Conservation (phyloP, 2,113 vertebrate genomes). For the Xenopus tropicalis region UCB_Xtro_10.0 CM004446.2:53181501-53182000, state of each 20-base stretch:
- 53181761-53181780: constrained; percentile 26
- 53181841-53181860: constrained; percentile 15
- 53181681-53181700: constrained; percentile 33
- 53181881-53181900: constrained; percentile 1
- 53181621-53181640: too few relatives aligned
- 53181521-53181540: too few relatives aligned
- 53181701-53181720: constrained; percentile 22
- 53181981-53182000: not conserved
- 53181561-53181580: too few relatives aligned
- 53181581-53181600: too few relatives aligned
- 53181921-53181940: constrained; percentile 33
- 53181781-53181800: constrained; percentile 39
- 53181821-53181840: constrained; percentile 27
- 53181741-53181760: constrained; percentile 11
- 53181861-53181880: constrained; percentile 9
- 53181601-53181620: too few relatives aligned
- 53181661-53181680: not conserved
- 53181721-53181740: constrained; percentile 9
- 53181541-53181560: too few relatives aligned
- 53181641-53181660: too few relatives aligned
- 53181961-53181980: constrained; percentile 7
- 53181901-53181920: constrained; percentile 21
- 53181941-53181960: constrained; percentile 20
- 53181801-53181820: constrained; percentile 27
- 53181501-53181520: too few relatives aligned